Percentiles rank a stretch among this genome's conserved stretches.
Conservation (phyloP, 2,888 invertebrate genomes). For the Sinelater perroti region DNA sequence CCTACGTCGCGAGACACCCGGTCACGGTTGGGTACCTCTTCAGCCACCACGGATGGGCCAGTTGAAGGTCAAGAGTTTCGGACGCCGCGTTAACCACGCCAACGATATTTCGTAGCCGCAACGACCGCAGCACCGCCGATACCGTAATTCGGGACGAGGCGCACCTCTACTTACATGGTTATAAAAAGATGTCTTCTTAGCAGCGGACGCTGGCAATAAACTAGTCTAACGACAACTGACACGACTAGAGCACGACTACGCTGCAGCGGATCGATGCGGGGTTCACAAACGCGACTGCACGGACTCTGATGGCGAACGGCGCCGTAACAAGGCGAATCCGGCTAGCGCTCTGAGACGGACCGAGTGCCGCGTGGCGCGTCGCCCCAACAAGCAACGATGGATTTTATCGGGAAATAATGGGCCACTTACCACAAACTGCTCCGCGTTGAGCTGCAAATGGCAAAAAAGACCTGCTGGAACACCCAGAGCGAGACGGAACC, state of each 20-base stretch:
- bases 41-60: constrained; percentile 18
- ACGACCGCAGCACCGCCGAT: no score
- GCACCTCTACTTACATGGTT: constrained; percentile 40
- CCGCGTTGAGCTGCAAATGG: constrained; percentile 26
- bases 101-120: no score
- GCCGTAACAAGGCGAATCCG: background rate
- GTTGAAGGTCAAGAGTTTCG: constrained; percentile 48
- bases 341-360: background rate
- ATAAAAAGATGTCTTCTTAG: constrained; percentile 31
- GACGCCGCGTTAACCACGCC: constrained; percentile 26
- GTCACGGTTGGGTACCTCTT: constrained; percentile 4
- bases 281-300: constrained; percentile 57
- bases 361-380: background rate
- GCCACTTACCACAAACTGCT: constrained; percentile 23
- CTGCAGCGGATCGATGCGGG: constrained; percentile 57
- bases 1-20: no score
- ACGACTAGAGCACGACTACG: constrained; percentile 60
- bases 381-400: background rate
- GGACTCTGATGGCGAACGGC: constrained; percentile 44
- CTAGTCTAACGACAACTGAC: constrained; percentile 37
- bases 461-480: constrained; percentile 36
- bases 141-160: constrained; percentile 7
- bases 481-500: constrained; percentile 29
- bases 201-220: constrained; percentile 23
- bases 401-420: constrained; percentile 2